A percentile compares a stretch with the other conserved stretches of the same genome.
Conservation (phyloP, 2,888 invertebrate genomes). For the Melanophora roralis region DNA sequence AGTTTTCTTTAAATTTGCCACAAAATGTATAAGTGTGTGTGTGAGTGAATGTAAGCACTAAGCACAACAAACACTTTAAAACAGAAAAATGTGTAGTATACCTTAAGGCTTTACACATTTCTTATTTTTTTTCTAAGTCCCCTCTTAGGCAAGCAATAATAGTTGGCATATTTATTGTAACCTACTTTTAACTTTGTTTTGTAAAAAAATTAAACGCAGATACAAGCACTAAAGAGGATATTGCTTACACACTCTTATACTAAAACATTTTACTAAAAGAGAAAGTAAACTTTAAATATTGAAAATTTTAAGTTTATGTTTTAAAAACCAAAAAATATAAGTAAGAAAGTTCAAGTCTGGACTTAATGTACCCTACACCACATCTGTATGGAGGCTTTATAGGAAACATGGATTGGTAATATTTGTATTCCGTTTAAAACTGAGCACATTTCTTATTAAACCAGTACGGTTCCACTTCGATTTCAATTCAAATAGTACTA, state of each 20-base stretch:
- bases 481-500: no score
- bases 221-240: conserved; percentile 30
- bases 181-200: conserved; percentile 40
- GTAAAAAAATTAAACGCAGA: conserved; percentile 32
- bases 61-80: neutral
- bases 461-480: no score
- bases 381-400: no score
- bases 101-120: conserved; percentile 35
- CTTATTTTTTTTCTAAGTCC: neutral
- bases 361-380: no score
- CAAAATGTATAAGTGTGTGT: neutral
- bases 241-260: neutral
- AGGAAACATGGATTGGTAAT: no score
- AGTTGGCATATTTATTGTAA: conserved; percentile 27
- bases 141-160: conserved; percentile 2
- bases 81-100: conserved; percentile 14
- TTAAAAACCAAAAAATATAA: conserved; percentile 5
- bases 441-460: no score
- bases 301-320: conserved; percentile 57
- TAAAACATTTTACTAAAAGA: neutral
- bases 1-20: neutral
- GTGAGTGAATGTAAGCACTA: conserved; percentile 6
- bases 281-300: conserved; percentile 46
- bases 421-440: no score
- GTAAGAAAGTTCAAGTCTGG: neutral